phyloP scores from a whole-genome alignment of 1,140 invertebrate species.

The Zaprionus taronus region DNA sequence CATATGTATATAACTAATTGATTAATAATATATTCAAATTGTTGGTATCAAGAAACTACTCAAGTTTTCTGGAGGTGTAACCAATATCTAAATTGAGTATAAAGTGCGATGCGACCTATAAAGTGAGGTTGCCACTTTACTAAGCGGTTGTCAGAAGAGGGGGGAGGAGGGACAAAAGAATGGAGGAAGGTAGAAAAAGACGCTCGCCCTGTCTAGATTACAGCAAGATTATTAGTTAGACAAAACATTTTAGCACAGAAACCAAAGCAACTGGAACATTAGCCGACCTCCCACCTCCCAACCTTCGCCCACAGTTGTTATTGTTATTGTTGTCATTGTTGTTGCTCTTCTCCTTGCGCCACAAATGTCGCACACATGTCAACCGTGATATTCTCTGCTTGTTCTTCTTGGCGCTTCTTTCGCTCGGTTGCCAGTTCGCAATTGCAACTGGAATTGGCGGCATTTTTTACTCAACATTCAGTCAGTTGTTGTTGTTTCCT shows the following conservation, averaged over 20 bases:
- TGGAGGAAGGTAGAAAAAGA: not conserved
- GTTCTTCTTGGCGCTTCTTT: constrained; percentile 32
- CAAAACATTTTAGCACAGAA: constrained; percentile 80
- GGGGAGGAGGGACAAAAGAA: constrained; percentile 5
- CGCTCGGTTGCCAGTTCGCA: constrained; percentile 45
- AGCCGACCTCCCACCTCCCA: constrained; percentile 46
- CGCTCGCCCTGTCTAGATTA: constrained; percentile 58
- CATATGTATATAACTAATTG: no score
- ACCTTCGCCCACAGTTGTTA: constrained; percentile 13
- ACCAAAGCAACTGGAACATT: constrained; percentile 82
- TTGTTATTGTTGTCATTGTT: constrained; percentile 20
- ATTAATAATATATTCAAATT: not conserved
- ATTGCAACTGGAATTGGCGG: constrained; percentile 64
- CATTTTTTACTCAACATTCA: constrained; percentile 55
- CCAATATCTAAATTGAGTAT: constrained; percentile 60
- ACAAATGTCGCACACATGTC: constrained; percentile 77
- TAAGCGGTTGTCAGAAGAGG: constrained; percentile 22
- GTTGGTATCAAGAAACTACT: not conserved
- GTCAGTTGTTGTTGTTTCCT: constrained; percentile 71
- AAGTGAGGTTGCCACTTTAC: constrained; percentile 12
- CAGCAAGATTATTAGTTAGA: constrained; percentile 78
- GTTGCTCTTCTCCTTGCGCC: constrained; percentile 54
- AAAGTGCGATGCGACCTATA: constrained; percentile 41
- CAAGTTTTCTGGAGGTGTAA: not conserved
- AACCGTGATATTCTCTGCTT: constrained; percentile 31